A percentile compares a stretch with the other conserved stretches of the same genome.
Conservation (phyloP, 1,140 invertebrate genomes). For the Bombus vancouverensis region DNA sequence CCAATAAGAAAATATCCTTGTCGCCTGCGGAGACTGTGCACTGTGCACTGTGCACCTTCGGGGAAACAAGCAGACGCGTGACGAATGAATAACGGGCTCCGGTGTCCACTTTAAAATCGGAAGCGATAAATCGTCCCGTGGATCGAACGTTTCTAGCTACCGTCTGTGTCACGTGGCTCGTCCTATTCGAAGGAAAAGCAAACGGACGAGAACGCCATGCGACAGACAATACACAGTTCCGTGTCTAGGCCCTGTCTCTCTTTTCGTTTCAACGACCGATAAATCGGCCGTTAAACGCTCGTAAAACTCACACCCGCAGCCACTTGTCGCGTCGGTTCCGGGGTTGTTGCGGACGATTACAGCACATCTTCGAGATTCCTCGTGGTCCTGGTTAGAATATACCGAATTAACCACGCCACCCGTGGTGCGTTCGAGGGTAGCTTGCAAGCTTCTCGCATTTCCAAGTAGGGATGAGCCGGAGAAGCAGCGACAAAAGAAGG, state of each 20-base stretch:
- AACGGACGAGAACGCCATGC: not conserved
- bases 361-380: constrained; percentile 35
- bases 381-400: constrained; percentile 10
- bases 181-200: not conserved
- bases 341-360: not conserved
- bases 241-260: constrained; percentile 17
- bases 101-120: constrained; percentile 37
- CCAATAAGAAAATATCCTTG: constrained; percentile 39
- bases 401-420: constrained; percentile 49
- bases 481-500: not conserved
- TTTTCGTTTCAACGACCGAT: constrained; percentile 68
- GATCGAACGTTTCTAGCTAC: constrained; percentile 17
- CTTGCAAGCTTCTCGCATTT: not conserved
- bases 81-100: constrained; percentile 29
- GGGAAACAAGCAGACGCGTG: constrained; percentile 46
- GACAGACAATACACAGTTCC: not conserved
- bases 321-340: constrained; percentile 28
- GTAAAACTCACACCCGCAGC: constrained; percentile 71
- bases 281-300: constrained; percentile 78
- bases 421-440: constrained; percentile 3
- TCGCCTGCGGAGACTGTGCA: constrained; percentile 1
- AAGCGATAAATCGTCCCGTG: constrained; percentile 42
- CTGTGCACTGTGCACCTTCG: constrained; percentile 22
- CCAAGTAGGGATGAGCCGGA: not conserved
- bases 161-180: constrained; percentile 13